phyloP scores from a whole-genome alignment of 2,888 invertebrate species.

The Drosophila prolongata region DNA sequence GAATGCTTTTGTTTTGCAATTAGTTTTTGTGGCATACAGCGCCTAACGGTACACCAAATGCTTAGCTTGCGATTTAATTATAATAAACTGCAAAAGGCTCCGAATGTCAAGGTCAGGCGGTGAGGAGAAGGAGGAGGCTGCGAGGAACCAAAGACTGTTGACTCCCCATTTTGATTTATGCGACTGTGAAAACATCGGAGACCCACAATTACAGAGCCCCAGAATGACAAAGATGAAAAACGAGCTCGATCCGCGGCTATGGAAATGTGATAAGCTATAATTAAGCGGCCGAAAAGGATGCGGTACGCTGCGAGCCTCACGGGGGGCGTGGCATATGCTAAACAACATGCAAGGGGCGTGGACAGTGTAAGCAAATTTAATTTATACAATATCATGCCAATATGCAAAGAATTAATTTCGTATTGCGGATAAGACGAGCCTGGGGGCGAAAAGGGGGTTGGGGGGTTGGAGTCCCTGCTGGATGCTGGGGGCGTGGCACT shows the following conservation, averaged over 20 bases:
- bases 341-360: slow-evolving; percentile 83
- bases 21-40: slow-evolving; percentile 46
- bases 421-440: slow-evolving; percentile 31
- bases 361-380: slow-evolving; percentile 81
- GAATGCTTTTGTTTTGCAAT: slow-evolving; percentile 58
- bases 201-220: slow-evolving; percentile 73
- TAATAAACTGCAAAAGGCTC: background rate
- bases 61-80: background rate
- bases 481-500: slow-evolving; percentile 31
- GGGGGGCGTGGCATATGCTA: slow-evolving; percentile 82
- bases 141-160: background rate
- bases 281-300: slow-evolving; percentile 74
- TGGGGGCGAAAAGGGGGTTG: slow-evolving; percentile 1
- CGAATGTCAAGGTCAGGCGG: slow-evolving; percentile 68
- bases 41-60: slow-evolving; percentile 40
- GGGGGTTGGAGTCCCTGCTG: slow-evolving; percentile 30
- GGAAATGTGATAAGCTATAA: slow-evolving; percentile 84
- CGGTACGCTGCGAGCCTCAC: slow-evolving; percentile 18
- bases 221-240: slow-evolving; percentile 81
- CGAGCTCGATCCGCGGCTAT: slow-evolving; percentile 79
- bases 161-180: slow-evolving; percentile 74
- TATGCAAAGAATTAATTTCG: slow-evolving; percentile 80
- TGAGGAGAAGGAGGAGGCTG: background rate
- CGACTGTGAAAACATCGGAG: slow-evolving; percentile 63
- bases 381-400: slow-evolving; percentile 74